Conservation (phyloP, 2,797 vertebrate species). For the Pteropus rufus region DNA sequence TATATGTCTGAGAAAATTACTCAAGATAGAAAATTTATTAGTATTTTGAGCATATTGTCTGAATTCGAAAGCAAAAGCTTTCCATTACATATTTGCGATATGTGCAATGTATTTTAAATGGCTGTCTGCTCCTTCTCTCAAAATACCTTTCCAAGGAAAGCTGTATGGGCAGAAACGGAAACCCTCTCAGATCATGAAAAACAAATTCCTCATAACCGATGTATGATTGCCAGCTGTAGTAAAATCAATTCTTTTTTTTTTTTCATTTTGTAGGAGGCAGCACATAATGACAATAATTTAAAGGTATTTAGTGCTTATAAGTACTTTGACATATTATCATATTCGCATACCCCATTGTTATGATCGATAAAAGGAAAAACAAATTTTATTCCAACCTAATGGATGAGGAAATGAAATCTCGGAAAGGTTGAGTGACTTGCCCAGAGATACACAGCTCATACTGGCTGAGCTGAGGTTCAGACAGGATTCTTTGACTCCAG, state of each 20-base stretch:
- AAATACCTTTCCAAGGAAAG: background rate
- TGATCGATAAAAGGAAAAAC: background rate
- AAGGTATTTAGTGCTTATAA: background rate
- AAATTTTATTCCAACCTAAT: background rate
- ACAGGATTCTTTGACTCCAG: background rate
- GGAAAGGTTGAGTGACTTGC: background rate
- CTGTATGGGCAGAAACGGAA: background rate
- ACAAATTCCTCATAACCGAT: background rate
- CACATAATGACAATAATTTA: background rate
- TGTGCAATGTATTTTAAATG: background rate
- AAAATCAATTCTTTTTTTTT: background rate
- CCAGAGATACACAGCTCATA: background rate
- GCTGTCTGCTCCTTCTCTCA: background rate
- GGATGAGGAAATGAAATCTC: background rate
- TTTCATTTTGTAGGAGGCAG: background rate
- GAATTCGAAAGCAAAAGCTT: slow-evolving; percentile 41
- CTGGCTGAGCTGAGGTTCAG: background rate
- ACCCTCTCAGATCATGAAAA: background rate
- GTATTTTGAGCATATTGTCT: slow-evolving; percentile 1
- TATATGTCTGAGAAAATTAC: background rate
- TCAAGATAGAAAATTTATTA: slow-evolving; percentile 41
- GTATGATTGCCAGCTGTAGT: background rate
- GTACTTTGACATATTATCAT: background rate
- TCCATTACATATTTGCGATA: background rate
- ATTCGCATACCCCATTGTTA: background rate